Evolutionary conservation across 2,113 vertebrate species (phyloP), one percentile per base, ranked within the genome.

Genomic region (Stictonetta naevosa): DNA sequence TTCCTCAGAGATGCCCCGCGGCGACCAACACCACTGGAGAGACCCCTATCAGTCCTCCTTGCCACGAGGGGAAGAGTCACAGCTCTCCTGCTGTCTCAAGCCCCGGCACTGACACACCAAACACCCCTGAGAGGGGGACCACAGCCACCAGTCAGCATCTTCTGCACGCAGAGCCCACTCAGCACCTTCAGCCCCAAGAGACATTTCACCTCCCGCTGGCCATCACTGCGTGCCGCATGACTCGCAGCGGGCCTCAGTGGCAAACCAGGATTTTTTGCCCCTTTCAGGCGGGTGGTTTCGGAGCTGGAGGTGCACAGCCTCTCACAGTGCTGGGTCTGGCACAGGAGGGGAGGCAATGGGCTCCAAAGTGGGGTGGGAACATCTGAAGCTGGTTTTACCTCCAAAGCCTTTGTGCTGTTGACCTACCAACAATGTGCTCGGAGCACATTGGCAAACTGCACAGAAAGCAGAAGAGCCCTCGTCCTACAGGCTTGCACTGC

Each of bases 171-270:
- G 68, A 78, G 38, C 34, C 44, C 55, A 52, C 11, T 25, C 25
- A 18, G 22, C 5, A 0, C 66, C 31, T 11, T 10, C 36, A 69
- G 56, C 29, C 53, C 53, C 48, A 44, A 60, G 6, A 84, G 50
- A 53, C 1, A 5, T 29, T 69, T 48, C 55, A 33, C 19, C 46
- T 28, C 52, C 20, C 5, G 6, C 22, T 69, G 13, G 22, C 42
- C 6, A 0, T 36, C 36, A 20, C 33, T 23, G 62, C 1, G 1
- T 67, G 21, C 0, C 0, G 36, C 17, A 14, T 8, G 13, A 59
- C 19, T 63, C 67, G 69, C 74, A 33, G 50, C 2, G 19, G 38
- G 44, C 69, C 84, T 42, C 16, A 8, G 22, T 16, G 26, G 13
- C 52, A 76, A 80, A 81, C 53, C 11, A 48, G 19, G 25, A 53